These are phyloP conservation scores for Porites lutea DNA, from an alignment of 64 coral and sea anemone species.

Conservation along the genomic window DNA sequence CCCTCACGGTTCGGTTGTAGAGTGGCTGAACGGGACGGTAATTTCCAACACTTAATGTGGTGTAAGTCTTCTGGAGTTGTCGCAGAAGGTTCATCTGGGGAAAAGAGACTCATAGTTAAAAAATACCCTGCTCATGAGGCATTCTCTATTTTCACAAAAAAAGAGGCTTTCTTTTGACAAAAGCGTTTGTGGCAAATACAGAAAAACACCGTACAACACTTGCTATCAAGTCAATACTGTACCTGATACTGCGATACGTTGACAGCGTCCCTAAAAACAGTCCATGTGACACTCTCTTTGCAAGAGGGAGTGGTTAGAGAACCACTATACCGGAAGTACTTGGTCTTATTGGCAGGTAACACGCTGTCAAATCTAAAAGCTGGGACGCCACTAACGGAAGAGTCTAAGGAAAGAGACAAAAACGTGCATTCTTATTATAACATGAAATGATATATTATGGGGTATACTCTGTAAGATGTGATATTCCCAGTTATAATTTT, in stretches of 20 bases:
- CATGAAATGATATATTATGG: too few species aligned
- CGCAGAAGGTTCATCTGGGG: constrained; percentile 69
- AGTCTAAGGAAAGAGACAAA: not conserved
- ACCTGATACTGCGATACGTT: constrained; percentile 76
- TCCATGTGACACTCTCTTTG: constrained; percentile 78
- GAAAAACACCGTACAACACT: too few species aligned
- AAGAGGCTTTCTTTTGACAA: too few species aligned
- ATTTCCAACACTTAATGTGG: not conserved
- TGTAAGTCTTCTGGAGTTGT: constrained; percentile 26
- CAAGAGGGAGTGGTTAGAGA: constrained; percentile 75
- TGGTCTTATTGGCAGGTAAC: constrained; percentile 36
- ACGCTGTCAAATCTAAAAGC: constrained; percentile 13
- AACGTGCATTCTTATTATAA: too few species aligned
- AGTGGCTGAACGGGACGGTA: constrained; percentile 72
- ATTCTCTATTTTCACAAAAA: too few species aligned
- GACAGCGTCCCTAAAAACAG: constrained; percentile 50
- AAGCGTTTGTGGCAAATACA: too few species aligned
- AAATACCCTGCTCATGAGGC: too few species aligned
- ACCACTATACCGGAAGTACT: constrained; percentile 82
- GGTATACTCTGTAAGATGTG: too few species aligned
- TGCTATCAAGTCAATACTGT: not conserved
- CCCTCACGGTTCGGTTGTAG: constrained; percentile 44
- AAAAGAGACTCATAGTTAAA: not conserved
- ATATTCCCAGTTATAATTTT: too few species aligned
- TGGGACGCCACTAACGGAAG: not conserved